Conservation (phyloP, 1,140 invertebrate species). For the Hetaerina americana region DNA sequence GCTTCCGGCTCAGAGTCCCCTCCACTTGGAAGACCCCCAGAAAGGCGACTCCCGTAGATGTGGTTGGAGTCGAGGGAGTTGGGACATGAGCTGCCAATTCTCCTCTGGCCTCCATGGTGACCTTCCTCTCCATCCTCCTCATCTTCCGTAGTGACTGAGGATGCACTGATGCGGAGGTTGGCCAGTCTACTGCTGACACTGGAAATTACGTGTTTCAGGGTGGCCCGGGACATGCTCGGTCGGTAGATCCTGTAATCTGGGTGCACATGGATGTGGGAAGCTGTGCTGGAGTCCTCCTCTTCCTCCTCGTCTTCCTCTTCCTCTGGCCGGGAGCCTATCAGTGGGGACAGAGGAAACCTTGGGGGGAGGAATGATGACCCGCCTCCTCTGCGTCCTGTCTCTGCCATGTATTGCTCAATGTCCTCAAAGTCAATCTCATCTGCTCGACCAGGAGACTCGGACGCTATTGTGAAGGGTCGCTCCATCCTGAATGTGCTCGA, state of each 20-base stretch:
- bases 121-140: neutral
- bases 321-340: constrained; percentile 24
- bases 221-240: constrained; percentile 32
- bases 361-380: neutral
- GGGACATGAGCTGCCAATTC: neutral
- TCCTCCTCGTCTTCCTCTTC: constrained; percentile 21
- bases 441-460: constrained; percentile 37
- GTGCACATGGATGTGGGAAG: constrained; percentile 41
- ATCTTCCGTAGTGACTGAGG: constrained; percentile 6
- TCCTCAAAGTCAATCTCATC: constrained; percentile 35
- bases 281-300: constrained; percentile 22
- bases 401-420: constrained; percentile 44
- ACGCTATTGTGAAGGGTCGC: constrained; percentile 57
- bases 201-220: constrained; percentile 30
- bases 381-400: constrained; percentile 17
- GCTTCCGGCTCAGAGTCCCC: neutral
- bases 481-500: constrained; percentile 28
- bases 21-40: constrained; percentile 11
- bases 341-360: constrained; percentile 18
- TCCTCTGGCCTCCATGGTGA: neutral
- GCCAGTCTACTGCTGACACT: constrained; percentile 28
- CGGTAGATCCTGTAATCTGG: constrained; percentile 66
- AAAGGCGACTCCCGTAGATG: constrained; percentile 1
- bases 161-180: constrained; percentile 10
- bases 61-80: neutral